These are phyloP conservation scores for Cnemophilus loriae DNA, from an alignment of 2,113 vertebrate species.

Conservation along the genomic window DNA sequence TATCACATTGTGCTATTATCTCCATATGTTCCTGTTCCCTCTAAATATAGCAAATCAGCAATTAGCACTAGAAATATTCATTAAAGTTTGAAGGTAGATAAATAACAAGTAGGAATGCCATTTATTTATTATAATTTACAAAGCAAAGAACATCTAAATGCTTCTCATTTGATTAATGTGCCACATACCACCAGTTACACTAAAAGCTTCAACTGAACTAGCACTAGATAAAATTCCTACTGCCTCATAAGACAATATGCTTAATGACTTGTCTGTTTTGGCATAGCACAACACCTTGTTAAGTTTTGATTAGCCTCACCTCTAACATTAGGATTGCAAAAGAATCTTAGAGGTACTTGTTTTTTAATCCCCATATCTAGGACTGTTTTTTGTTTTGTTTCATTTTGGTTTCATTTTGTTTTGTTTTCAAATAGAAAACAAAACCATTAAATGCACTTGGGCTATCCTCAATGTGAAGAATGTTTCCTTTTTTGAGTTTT, in stretches of 20 bases:
- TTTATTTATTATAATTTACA: conserved; percentile 60
- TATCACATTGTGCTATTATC: conserved; percentile 67
- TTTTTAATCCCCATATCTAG: fast-evolving
- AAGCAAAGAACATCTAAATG: conserved; percentile 27
- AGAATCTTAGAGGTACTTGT: background rate
- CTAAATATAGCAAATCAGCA: conserved; percentile 69
- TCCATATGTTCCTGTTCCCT: conserved; percentile 58
- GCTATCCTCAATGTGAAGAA: background rate
- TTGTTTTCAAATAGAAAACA: background rate
- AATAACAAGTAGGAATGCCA: conserved; percentile 33
- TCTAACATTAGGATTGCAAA: background rate
- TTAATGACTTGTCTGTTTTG: background rate
- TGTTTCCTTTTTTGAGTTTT: background rate
- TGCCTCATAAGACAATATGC: background rate
- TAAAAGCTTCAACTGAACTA: background rate
- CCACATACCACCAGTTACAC: background rate
- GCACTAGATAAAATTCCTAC: background rate
- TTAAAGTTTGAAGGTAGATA: conserved; percentile 63
- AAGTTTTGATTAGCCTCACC: background rate
- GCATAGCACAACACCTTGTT: background rate
- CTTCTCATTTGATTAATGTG: conserved; percentile 24
- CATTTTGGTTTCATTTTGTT: background rate
- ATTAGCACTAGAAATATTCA: conserved; percentile 68
- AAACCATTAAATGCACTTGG: background rate
- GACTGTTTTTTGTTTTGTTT: background rate